Evolutionary conservation across 2,888 invertebrate species (phyloP).

Genomic region (Halictus quadricinctus): DNA sequence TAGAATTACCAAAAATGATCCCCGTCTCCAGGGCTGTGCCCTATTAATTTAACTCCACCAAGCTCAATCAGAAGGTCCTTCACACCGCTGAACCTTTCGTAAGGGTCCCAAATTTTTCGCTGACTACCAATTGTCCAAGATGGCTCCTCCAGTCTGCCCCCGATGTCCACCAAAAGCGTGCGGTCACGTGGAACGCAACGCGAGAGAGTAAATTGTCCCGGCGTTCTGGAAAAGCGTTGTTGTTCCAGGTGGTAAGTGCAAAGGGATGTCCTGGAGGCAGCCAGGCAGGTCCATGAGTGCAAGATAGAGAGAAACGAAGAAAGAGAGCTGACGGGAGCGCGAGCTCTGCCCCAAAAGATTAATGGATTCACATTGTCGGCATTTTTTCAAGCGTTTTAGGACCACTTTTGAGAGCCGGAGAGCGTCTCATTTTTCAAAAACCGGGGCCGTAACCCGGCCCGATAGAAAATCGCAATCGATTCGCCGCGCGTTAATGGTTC

Average conservation of each 20-base stretch:
- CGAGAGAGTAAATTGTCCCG: slow-evolving; percentile 33
- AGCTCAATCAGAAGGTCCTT: background rate
- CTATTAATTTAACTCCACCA: background rate
- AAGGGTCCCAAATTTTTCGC: background rate
- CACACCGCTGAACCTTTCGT: background rate
- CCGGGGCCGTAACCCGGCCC: slow-evolving; percentile 61
- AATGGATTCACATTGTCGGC: slow-evolving; percentile 82
- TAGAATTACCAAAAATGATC: background rate
- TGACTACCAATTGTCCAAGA: background rate
- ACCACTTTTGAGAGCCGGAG: slow-evolving; percentile 80
- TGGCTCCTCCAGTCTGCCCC: background rate
- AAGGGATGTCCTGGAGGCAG: slow-evolving; percentile 77
- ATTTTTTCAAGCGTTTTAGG: slow-evolving; percentile 82
- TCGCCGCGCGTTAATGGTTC: slow-evolving; percentile 79
- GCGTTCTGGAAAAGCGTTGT: slow-evolving; percentile 59
- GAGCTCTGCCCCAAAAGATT: slow-evolving; percentile 74
- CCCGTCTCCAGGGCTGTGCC: too few species aligned
- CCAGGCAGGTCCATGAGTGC: slow-evolving; percentile 54
- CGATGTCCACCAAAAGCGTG: background rate
- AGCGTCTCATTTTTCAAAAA: slow-evolving; percentile 81
- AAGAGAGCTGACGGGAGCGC: slow-evolving; percentile 57
- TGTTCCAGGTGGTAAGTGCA: slow-evolving; percentile 77
- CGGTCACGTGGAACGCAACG: slow-evolving; percentile 16
- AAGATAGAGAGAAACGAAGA: slow-evolving; percentile 53
- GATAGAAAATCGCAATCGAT: slow-evolving; percentile 79